Base-by-base conservation (phyloP, 2,888 invertebrate genomes). In the Choreutis nemorana region DNA sequence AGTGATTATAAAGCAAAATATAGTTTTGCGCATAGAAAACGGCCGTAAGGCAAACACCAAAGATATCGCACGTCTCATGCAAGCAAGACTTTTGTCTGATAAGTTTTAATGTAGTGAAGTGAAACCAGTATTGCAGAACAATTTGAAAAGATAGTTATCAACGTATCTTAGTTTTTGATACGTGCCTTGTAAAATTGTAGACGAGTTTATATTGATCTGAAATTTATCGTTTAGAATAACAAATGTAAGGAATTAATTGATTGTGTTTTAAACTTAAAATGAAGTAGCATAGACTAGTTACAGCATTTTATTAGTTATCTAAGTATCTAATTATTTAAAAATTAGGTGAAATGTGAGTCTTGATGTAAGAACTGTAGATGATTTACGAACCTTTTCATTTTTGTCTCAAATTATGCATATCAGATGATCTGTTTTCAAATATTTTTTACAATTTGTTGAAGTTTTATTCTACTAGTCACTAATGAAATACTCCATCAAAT, bases 121-220 rank as follows among this genome's bases (percentile, higher is more conserved):
- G n/a, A n/a, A n/a, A n/a, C n/a, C n/a, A n/a, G n/a, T n/a, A n/a
- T n/a, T n/a, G n/a, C n/a, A n/a, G n/a, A n/a, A n/a, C n/a, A n/a
- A n/a, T n/a, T n/a, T n/a, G n/a, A n/a, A n/a, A n/a, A n/a, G n/a
- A n/a, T n/a, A n/a, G n/a, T 72, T 73, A 71, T 55, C 68, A 71
- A 42, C 72, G 73, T 72, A 70, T 71, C 70, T 50, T 59, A 57
- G 54, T 48, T 46, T 49, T 56, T 37, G 72, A 62, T 71, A 62
- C 68, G 66, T 72, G 71, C 72, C 67, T 73, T 70, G 66, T 56
- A 58, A 62, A 53, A 41, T 44, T 52, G 55, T 63, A 64, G 59
- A n/a, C 34, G 34, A 40, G 32, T 42, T n/a, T 26, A 24, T 28
- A 18, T 18, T 18, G 5, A 8, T 18, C 8, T 18, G 8, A 18